These are phyloP conservation scores for Streptopelia turtur DNA, from an alignment of 2,797 vertebrate genomes.

Conservation along the genomic window DNA sequence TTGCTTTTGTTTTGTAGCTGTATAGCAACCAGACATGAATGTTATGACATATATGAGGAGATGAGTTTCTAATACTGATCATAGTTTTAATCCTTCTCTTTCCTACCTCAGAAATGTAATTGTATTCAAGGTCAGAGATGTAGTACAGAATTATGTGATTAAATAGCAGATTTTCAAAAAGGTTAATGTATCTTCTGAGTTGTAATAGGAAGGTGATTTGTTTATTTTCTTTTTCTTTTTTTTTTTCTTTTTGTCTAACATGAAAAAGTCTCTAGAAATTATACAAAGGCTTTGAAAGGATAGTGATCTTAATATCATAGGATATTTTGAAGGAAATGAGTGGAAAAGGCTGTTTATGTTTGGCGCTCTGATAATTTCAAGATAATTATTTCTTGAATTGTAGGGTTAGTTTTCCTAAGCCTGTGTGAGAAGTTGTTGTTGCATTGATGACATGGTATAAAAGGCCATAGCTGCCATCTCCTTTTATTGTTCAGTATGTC, in stretches of 20 bases:
- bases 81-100: not conserved
- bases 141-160: not conserved
- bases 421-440: constrained; percentile 13
- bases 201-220: not conserved
- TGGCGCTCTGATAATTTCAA: constrained; percentile 26
- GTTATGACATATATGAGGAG: not conserved
- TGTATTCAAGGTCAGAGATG: not conserved
- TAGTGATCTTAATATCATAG: not conserved
- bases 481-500: not conserved
- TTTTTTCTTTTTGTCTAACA: not conserved
- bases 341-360: not conserved
- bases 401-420: constrained; percentile 19
- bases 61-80: not conserved
- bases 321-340: not conserved
- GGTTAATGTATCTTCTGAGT: not conserved
- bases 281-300: not conserved
- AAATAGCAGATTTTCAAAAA: not conserved
- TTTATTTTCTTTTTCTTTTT: not conserved
- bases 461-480: not conserved
- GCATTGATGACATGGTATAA: not conserved
- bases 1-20: not conserved
- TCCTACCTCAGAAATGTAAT: not conserved
- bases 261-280: not conserved
- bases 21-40: not conserved
- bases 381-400: constrained; percentile 49